Evolutionary conservation across 1,140 invertebrate species (phyloP), one percentile per base, ranked within the genome.

Genomic region (Drosophila grimshawi): DNA sequence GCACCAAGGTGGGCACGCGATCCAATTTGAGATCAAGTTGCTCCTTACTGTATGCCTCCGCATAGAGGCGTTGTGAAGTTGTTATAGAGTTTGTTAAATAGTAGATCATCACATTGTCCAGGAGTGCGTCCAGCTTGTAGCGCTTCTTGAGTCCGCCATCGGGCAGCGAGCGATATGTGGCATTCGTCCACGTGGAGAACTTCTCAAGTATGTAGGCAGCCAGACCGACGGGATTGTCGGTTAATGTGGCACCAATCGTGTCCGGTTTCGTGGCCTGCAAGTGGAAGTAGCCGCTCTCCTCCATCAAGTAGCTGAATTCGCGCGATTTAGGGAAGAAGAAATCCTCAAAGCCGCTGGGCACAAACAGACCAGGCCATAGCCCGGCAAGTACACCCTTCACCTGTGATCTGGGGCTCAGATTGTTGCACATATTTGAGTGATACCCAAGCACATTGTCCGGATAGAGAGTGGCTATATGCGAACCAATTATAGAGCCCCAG

Each of bases 21-120:
- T 95, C 94, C 5, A 95, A 72, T 11, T 93, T 78, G 37, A 94
- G 75, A 2, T 68, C 78, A 0, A 78, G 80, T 11, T 94, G 86
- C 2, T 82, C 91, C 29, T 82, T 82, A 6, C 68, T 92, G 33
- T 95, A 94, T 1, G 83, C 93, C 92, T 98, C 97, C 1, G 95
- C 93, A 73, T 97, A 98, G 7, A 97, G 91, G 48, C 97, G 93
- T 78, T 95, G 93, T 1, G 96, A 96, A 0, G 96, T 96, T 0
- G 96, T 96, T 4, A 97, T 96, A 0, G 95, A 95, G 66, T 95
- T 95, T 0, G 95, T 95, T 0, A 95, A 80, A 95, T 97, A 98
- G 91, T 98, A 98, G 33, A 98, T 92, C 96, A 98, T 98, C 0
- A 98, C 85, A 86, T 98, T 97, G 76, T 98, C 97, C 0, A 98